Base-by-base conservation (phyloP, 2,888 invertebrate species). In the Crematogaster levior region DNA sequence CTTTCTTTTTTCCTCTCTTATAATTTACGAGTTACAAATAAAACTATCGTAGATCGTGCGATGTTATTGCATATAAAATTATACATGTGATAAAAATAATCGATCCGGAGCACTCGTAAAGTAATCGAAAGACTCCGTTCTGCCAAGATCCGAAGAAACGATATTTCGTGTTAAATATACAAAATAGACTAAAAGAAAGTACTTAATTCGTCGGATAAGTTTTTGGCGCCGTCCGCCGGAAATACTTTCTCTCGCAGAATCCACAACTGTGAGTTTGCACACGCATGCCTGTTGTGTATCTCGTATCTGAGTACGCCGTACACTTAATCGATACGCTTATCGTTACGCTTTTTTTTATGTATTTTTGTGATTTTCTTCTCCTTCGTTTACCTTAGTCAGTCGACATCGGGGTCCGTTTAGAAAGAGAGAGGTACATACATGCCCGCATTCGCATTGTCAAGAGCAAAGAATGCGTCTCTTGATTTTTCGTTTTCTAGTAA, bases 71-170 rank as follows among this genome's bases (percentile, higher is more conserved):
- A 27, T 87, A 88, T 87, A 90, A 90, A 90, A 90, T 87, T 79
- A 82, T 86, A 68, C 40, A 56, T 65, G 85, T 72, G 85, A 73
- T 90, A 89, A 88, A 79, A 90, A 90, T 81, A 82, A 84, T 89
- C 81, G 82, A 53, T 81, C 43, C 63, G 86, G 92, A 92, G 91
- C 89, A 91, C 93, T 92, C 90, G 92, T 91, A 92, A 92, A 92
- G 90, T 90, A 92, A 93, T 93, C 92, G 81, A 90, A 90, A 88
- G 85, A 88, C 73, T 79, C 79, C 72, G 60, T 65, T 61, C 65
- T 63, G 58, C 21, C 77, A 34, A 70, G 66, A 51, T 53, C 40
- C 27, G 72, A 56, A 51, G 1, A 48, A 56, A 15, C 56, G 18
- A 82, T 81, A 60, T 43, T 53, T 84, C 79, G 18, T 21, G 27